phyloP scores from a whole-genome alignment of 2,888 invertebrate species.

The Lycaena phlaeas region DNA sequence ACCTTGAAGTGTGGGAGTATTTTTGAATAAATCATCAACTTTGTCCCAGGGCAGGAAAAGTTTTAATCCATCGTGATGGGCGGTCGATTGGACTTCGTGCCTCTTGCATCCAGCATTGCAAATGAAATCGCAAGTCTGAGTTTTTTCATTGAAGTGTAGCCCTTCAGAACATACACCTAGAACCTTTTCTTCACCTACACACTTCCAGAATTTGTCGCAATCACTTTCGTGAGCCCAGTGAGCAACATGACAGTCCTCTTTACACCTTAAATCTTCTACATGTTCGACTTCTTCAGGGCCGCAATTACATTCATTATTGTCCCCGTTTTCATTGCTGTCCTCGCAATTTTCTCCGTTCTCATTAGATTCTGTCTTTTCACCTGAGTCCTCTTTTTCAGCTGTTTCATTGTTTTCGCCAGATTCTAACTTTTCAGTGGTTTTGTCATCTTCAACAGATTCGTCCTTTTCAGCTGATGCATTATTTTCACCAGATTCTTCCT shows the following conservation, averaged over 20 bases:
- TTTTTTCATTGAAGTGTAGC: slow-evolving; percentile 42
- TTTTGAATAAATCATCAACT: slow-evolving; percentile 21
- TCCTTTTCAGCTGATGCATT: not conserved
- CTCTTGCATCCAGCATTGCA: slow-evolving; percentile 40
- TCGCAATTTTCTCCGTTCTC: not conserved
- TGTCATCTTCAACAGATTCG: not conserved
- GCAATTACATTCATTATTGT: slow-evolving; percentile 11
- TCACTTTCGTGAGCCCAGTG: slow-evolving; percentile 49
- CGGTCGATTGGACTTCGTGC: slow-evolving; percentile 26
- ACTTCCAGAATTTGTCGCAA: slow-evolving; percentile 54
- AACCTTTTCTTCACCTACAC: slow-evolving; percentile 30
- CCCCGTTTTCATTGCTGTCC: not conserved
- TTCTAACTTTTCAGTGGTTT: slow-evolving; percentile 2
- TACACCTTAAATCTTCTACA: slow-evolving; percentile 26
- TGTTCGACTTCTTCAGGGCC: slow-evolving; percentile 9
- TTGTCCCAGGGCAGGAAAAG: slow-evolving; percentile 41
- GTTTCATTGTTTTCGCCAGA: not conserved
- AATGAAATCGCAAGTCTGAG: slow-evolving; percentile 44
- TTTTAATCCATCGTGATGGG: slow-evolving; percentile 29
- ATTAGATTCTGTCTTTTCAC: not conserved
- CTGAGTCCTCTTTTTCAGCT: not conserved
- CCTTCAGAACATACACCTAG: slow-evolving; percentile 44
- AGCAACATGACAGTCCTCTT: slow-evolving; percentile 34
- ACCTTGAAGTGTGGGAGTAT: no score
- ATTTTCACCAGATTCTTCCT: not conserved